Evolutionary conservation across 2,113 vertebrate genomes (phyloP).

Genomic region (Microcebus tavaratra): DNA sequence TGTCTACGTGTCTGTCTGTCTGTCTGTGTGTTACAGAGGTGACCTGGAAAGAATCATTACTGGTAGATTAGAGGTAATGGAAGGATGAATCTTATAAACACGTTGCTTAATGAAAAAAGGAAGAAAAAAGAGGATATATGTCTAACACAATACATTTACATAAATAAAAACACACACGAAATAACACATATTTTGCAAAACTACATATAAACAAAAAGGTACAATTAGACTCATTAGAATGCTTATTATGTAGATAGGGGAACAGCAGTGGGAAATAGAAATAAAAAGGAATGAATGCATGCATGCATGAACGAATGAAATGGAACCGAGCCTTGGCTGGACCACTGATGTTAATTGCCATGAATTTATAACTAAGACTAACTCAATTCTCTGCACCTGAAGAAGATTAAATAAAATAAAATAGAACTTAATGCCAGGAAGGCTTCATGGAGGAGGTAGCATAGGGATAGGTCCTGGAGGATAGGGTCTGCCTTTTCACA

Average conservation of each 20-base stretch:
- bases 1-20: not conserved
- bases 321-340: not conserved
- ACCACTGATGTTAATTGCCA: not conserved
- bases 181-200: not conserved
- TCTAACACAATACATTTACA: not conserved
- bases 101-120: not conserved
- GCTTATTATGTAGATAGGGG: not conserved
- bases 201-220: not conserved
- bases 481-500: not conserved
- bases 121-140: not conserved
- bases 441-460: not conserved
- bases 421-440: not conserved
- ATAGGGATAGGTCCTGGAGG: not conserved
- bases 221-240: not conserved
- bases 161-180: not conserved
- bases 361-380: not conserved
- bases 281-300: not conserved
- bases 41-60: not conserved
- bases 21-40: not conserved
- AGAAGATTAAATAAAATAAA: not conserved
- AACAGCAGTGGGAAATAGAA: not conserved
- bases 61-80: not conserved
- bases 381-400: not conserved
- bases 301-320: not conserved
- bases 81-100: not conserved